Evolutionary conservation across 2,888 invertebrate species (phyloP), one percentile per base, ranked within the genome.

Genomic region (Eupelmus urozonus): DNA sequence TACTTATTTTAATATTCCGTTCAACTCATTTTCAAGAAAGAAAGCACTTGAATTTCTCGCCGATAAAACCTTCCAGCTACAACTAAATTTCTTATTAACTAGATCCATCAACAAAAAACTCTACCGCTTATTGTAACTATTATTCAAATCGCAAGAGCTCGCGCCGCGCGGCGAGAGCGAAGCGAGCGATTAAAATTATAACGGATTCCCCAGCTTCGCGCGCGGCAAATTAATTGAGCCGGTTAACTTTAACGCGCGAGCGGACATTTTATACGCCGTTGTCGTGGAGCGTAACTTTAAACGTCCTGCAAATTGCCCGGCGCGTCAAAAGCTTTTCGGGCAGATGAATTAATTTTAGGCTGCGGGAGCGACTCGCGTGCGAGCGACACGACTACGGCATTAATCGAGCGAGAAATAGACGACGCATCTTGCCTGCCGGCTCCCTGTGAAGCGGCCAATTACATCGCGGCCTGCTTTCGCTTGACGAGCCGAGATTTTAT

Each of bases 391-490:
- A 63, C n/a, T 13, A 63, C 63, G 25, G 34, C 51, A 20, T 53
- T 66, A 66, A 53, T 66, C 34, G 51, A 66, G 3, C 16, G 34
- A 66, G 34, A 53, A 66, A 66, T 66, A 53, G 53, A 34, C 20
- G 53, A 34, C 20, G 53, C 53, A 65, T 27, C 27, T 45, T 45
- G 16, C 5, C n/a, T n/a, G n/a, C n/a, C n/a, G n/a, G n/a, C n/a
- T n/a, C n/a, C n/a, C n/a, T n/a, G 45, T 42, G n/a, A 45, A 5
- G 34, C 11, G 20, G 20, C 20, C 23, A 25, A 63, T 25, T 63
- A 63, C 16, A 63, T 63, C 25, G 42, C 23, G 42, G 34, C 20
- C 60, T 40, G 20, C 18, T 60, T 40, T 40, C 20, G 2, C 20
- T 63, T 25, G 1, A 16, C 34, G 20, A 34, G 34, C 9, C 9